These are phyloP conservation scores for Crenuchus spilurus DNA, from an alignment of 2,797 vertebrate genomes.

Conservation along the genomic window DNA sequence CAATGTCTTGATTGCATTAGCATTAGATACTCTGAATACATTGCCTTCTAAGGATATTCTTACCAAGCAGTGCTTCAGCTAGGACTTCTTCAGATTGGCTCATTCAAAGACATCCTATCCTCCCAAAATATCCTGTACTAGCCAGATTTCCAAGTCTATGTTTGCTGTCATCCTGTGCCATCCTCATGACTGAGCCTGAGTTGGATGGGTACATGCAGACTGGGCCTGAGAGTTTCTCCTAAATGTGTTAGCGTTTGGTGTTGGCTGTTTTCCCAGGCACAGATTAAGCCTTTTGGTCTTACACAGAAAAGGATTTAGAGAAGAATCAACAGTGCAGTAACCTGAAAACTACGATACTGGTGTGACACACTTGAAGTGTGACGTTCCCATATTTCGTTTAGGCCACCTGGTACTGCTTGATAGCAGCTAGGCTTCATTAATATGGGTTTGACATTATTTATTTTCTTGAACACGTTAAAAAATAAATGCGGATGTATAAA, in stretches of 20 bases:
- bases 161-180: constrained; percentile 90
- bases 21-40: constrained; percentile 75
- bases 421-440: not conserved
- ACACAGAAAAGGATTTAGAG: not conserved
- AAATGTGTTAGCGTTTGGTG: not conserved
- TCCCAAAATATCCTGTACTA: too few species aligned
- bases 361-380: not conserved
- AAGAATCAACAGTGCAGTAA: not conserved
- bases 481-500: not conserved
- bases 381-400: not conserved
- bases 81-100: constrained; percentile 79
- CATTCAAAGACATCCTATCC: constrained; percentile 76
- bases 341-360: not conserved
- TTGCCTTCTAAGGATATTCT: constrained; percentile 84
- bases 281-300: not conserved
- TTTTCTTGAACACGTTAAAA: not conserved
- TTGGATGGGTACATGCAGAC: not conserved
- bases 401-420: not conserved
- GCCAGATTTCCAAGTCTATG: constrained; percentile 75
- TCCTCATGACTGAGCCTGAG: constrained; percentile 67
- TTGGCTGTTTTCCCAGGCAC: not conserved
- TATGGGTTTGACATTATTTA: not conserved
- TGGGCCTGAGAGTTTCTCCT: not conserved
- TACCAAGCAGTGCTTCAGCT: constrained; percentile 82
- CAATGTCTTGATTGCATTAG: constrained; percentile 72